Percentiles rank a stretch among this genome's conserved stretches.
phyloP scores from a whole-genome alignment of 2,113 vertebrate genomes.

The Chunga burmeisteri region DNA sequence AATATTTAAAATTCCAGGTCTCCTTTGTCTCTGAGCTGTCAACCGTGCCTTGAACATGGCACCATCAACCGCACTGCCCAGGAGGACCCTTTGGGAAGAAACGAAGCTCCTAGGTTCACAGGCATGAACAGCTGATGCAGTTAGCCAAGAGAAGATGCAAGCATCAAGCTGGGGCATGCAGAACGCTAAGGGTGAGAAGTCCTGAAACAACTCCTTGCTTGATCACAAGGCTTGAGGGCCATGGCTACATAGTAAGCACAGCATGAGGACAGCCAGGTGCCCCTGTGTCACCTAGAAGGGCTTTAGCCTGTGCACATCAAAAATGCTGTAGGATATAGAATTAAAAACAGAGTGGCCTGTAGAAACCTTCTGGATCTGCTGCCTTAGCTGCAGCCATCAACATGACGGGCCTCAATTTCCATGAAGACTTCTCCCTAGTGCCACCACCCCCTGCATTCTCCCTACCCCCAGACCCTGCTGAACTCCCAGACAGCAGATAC shows the following conservation, averaged over 20 bases:
- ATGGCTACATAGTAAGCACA: not conserved
- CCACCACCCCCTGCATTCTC: not conserved
- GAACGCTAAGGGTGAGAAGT: not conserved
- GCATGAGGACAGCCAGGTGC: not conserved
- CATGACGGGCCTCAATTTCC: not conserved
- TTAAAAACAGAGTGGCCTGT: not conserved
- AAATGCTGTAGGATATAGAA: not conserved
- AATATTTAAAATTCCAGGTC: not conserved
- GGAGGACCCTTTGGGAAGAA: not conserved
- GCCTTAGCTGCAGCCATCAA: not conserved
- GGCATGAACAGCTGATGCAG: not conserved
- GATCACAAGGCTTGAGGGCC: not conserved
- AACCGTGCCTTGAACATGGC: not conserved
- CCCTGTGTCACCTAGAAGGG: not conserved
- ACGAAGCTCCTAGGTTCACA: fast-evolving
- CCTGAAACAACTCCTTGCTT: not conserved
- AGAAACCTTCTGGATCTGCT: not conserved
- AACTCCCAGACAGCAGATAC: not conserved
- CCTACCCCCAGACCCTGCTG: not conserved
- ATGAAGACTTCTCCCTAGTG: not conserved
- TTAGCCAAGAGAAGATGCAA: fast-evolving
- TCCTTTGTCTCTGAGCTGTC: not conserved
- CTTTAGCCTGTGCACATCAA: not conserved
- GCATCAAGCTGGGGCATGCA: fast-evolving
- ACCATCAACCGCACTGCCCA: not conserved